Evolutionary conservation across 2,888 invertebrate species (phyloP), one percentile per base, ranked within the genome.

Genomic region (Torymus auratus): DNA sequence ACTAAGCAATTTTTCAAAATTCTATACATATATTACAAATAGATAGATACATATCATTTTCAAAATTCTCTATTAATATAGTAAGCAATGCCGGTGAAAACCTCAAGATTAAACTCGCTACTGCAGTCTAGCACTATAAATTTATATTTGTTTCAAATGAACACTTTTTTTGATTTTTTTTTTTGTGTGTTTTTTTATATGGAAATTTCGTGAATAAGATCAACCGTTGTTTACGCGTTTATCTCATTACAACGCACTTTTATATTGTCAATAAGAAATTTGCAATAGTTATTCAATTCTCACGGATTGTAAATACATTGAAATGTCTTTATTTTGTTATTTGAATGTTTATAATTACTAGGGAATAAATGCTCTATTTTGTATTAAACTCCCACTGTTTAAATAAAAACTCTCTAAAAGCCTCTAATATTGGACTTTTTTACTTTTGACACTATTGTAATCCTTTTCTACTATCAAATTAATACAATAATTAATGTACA

Each of bases 311-410:
- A 81, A n/a, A 67, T 81, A 81, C 14, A 70, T 67, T 41, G 2
- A 77, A 71, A 67, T 67, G 23, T 60, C 20, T 64, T 80, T 68
- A 77, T 78, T 74, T 78, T 81, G 60, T 73, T 74, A 78, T 70
- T 74, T 75, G 14, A 67, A 60, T 55, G 60, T 67, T 50, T 56
- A 56, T 71, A 23, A 81, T 70, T 60, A 75, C n/a, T 69, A 81
- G 73, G 14, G 64, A 69, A 73, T 50, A 78, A 78, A 81, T n/a
- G 7, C 72, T 81, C 73, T 81, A 81, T 81, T 78, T 81, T 81
- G 56, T 81, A 81, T 71, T 64, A 62, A 74, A 78, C 20, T 81
- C 70, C 74, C 55, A 74, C 58, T 74, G 71, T 81, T 81, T 81
- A 50, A 81, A 81, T 81, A 81, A 78, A 81, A 78, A 65, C 14